Base-by-base conservation (phyloP, 2,888 invertebrate genomes). In the Selenia dentaria region DNA sequence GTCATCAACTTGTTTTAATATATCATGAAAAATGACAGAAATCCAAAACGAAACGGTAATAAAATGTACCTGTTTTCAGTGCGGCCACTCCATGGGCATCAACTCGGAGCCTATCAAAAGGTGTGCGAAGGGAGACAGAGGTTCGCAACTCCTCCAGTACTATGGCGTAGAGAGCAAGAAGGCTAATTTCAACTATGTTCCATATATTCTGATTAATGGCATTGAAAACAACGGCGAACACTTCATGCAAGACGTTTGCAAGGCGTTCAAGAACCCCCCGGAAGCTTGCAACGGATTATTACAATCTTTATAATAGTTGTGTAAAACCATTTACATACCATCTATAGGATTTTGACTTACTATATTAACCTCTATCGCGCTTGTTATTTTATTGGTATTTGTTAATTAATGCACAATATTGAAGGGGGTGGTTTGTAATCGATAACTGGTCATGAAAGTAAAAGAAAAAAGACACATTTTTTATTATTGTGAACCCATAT, bases 11-110 rank as follows among this genome's bases (percentile, higher is more conserved):
- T n/a, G n/a, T n/a, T n/a, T n/a, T n/a, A n/a, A n/a, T n/a, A n/a
- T n/a, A n/a, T n/a, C n/a, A n/a, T n/a, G n/a, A n/a, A n/a, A n/a
- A n/a, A n/a, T n/a, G n/a, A n/a, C n/a, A n/a, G n/a, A n/a, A n/a
- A n/a, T n/a, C n/a, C n/a, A n/a, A n/a, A n/a, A n/a, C n/a, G n/a
- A n/a, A n/a, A n/a, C n/a, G n/a, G n/a, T n/a, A n/a, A n/a, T n/a
- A n/a, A n/a, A n/a, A n/a, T n/a, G n/a, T n/a, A n/a, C n/a, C 10
- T 10, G 5, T 25, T 78, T 79, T 20, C 68, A 82, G 82, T 79
- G 80, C 48, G 80, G 73, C 10, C 44, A 13, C 24, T 33, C 33
- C 3, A 44, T 74, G 59, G 44, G 57, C 2, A 46, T 80, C 6
- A 37, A 74, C 27, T 39, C 67, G 0, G 35, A 36, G 0, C 29